These are phyloP conservation scores for Cheilosia vulpina DNA, from an alignment of 2,888 invertebrate species.

Conservation along the genomic window DNA sequence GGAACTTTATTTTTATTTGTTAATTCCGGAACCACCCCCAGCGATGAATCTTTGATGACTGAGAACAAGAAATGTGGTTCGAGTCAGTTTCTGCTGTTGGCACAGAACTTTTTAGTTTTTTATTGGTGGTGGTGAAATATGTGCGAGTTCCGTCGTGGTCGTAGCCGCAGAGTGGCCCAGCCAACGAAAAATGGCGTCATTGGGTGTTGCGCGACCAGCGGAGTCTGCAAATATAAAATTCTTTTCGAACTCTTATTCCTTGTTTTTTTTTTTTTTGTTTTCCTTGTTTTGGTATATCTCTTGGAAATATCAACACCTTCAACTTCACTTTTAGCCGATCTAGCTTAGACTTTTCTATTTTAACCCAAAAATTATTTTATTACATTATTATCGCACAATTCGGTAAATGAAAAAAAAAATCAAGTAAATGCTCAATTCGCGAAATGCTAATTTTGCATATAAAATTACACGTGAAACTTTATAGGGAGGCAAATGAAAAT, in stretches of 20 bases:
- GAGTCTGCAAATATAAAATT: conserved; percentile 60
- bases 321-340: not conserved
- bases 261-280: not conserved
- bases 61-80: conserved; percentile 46
- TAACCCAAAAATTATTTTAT: conserved; percentile 3
- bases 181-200: conserved; percentile 75
- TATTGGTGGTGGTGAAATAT: conserved; percentile 60
- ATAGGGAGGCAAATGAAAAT: conserved; percentile 1
- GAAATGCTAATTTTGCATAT: conserved; percentile 31
- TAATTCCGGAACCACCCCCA: conserved; percentile 53
- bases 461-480: conserved; percentile 16
- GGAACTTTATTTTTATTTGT: not conserved
- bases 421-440: conserved; percentile 26
- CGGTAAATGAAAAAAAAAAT: conserved; percentile 19
- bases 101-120: conserved; percentile 47
- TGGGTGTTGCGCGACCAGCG: conserved; percentile 74
- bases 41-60: conserved; percentile 45
- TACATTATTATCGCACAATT: conserved; percentile 40
- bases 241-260: conserved; percentile 1
- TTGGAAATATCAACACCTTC: not conserved
- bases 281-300: not conserved
- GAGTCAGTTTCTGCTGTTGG: conserved; percentile 39
- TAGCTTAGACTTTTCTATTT: not conserved
- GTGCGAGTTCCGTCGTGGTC: conserved; percentile 70
- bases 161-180: conserved; percentile 69